Evolutionary conservation across 2,888 invertebrate species (phyloP), one percentile per base, ranked within the genome.

Genomic region (Drosophila antonietae): DNA sequence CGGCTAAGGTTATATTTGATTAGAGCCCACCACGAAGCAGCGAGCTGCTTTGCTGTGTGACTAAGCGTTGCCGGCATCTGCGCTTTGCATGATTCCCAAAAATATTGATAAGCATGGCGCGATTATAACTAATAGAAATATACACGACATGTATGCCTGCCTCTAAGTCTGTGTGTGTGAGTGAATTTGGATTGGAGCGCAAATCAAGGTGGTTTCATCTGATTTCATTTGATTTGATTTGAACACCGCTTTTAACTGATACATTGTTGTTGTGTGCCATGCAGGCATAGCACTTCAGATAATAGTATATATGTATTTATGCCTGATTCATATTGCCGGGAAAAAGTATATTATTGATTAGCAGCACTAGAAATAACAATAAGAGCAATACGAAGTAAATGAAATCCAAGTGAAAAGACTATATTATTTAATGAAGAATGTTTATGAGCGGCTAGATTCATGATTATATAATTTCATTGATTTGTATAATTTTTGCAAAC

Each of bases 11-110:
- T 60, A 53, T 43, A 33, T 23, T 51, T 74, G 78, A 81, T 85
- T 80, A 81, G 84, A 81, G 81, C 75, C 78, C 81, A 78, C 78
- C 81, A 80, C 78, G 73, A 80, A 75, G 73, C 28, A 20, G 61
- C 62, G 71, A 65, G 73, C 79, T 55, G 68, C 58, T 57, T 12
- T 35, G 35, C 35, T 35, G 35, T 58, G 67, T 86, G 86, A 87
- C 83, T 88, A 80, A 86, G 67, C 68, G 58, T 35, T 66, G 15
- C 63, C 68, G 72, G 51, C 73, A 73, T 65, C 65, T 59, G 53
- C 47, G 59, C 44, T 56, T 15, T 58, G 68, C 72, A 56, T 68
- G 63, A 59, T 69, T 66, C 52, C 60, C 67, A 55, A 68, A 75
- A 37, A 33, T 33, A 39, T 37, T 71, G 85, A 87, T 84, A 87